A percentile compares a stretch with the other conserved stretches of the same genome.
These are phyloP conservation scores for Eulemur albifrons DNA, from an alignment of 2,797 vertebrate species.

Conservation along the genomic window DNA sequence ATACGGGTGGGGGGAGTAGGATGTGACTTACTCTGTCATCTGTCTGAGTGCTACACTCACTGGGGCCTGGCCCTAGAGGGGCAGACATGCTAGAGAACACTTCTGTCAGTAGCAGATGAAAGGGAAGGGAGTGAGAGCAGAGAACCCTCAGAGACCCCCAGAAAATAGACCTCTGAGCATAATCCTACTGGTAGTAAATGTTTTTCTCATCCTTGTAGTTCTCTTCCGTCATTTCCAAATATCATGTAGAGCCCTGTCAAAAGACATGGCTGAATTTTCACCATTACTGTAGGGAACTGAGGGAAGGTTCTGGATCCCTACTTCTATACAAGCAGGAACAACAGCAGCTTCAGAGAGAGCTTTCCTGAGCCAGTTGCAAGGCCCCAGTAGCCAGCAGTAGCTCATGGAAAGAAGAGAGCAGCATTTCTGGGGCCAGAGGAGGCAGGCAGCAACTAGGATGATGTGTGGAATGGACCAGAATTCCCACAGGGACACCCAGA, in stretches of 20 bases:
- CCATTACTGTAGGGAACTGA: not conserved
- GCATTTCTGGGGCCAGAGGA: too few relatives aligned
- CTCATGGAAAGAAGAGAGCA: not conserved
- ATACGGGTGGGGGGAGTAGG: too few relatives aligned
- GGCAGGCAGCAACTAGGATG: not conserved
- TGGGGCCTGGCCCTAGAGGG: not conserved
- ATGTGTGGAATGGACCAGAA: not conserved
- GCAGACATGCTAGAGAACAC: too few relatives aligned
- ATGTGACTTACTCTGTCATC: not conserved
- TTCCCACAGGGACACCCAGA: not conserved
- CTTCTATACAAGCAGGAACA: not conserved
- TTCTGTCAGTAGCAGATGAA: not conserved
- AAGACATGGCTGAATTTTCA: not conserved
- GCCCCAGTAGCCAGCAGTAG: not conserved
- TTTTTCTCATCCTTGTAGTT: not conserved
- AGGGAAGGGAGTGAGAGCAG: not conserved
- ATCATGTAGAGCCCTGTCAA: not conserved
- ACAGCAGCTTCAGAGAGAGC: not conserved
- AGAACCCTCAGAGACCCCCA: not conserved
- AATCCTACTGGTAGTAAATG: not conserved
- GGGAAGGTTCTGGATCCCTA: not conserved
- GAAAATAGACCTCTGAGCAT: not conserved
- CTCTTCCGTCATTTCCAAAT: not conserved
- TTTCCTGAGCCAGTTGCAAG: not conserved
- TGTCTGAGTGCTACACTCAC: accelerated